These are phyloP conservation scores for Luehdorfia chinensis DNA, from an alignment of 1,140 invertebrate species.

Conservation along the genomic window DNA sequence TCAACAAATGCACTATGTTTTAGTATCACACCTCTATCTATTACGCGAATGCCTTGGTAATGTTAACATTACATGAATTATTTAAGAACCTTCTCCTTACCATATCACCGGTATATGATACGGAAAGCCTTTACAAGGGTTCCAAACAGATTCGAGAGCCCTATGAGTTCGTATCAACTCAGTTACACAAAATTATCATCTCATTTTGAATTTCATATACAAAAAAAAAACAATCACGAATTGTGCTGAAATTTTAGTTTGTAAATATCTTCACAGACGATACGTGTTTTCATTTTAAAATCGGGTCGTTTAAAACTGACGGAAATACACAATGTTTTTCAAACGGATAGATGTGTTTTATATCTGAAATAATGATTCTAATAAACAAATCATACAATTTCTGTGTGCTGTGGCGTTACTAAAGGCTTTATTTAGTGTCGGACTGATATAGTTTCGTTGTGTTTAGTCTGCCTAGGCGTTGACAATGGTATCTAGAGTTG, in stretches of 20 bases:
- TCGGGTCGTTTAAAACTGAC: too few species aligned
- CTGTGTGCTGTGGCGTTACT: slow-evolving; percentile 17
- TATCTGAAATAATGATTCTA: slow-evolving; percentile 5
- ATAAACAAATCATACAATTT: slow-evolving; percentile 15
- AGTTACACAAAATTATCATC: too few species aligned
- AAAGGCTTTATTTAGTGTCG: too few species aligned
- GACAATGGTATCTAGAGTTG: slow-evolving; percentile 69
- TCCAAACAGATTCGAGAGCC: too few species aligned
- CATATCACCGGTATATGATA: slow-evolving; percentile 63
- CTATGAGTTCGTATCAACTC: too few species aligned
- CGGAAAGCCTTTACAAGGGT: slow-evolving; percentile 43
- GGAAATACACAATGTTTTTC: too few species aligned
- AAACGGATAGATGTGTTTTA: too few species aligned
- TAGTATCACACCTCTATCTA: slow-evolving; percentile 59
- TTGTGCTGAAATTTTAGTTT: too few species aligned
- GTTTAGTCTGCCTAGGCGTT: slow-evolving; percentile 18
- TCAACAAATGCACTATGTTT: slow-evolving; percentile 69
- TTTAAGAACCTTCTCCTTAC: slow-evolving; percentile 35
- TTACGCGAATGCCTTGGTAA: slow-evolving; percentile 46
- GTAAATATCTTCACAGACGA: too few species aligned
- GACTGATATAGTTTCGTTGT: not conserved
- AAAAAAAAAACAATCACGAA: too few species aligned
- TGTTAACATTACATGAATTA: slow-evolving; percentile 26
- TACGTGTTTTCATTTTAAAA: too few species aligned
- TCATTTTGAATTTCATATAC: too few species aligned